phyloP scores from a whole-genome alignment of 2,797 vertebrate species.

The Sciurus vulgaris region DNA sequence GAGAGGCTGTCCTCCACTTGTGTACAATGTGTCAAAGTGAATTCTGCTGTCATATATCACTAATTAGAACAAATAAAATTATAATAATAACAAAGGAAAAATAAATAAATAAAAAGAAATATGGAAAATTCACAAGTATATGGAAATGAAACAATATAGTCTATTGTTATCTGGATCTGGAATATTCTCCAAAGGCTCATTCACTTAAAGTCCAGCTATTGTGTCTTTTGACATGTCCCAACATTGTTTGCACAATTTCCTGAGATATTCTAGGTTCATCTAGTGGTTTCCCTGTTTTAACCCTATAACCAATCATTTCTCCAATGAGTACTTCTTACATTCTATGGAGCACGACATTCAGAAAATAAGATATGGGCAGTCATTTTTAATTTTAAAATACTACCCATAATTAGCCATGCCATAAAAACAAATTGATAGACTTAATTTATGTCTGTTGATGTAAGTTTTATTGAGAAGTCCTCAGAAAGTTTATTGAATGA shows the following conservation, averaged over 20 bases:
- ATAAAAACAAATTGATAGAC: neutral
- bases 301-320: neutral
- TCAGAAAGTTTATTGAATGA: constrained; percentile 23
- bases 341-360: neutral
- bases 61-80: too few species aligned
- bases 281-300: neutral
- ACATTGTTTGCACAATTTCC: neutral
- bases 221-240: neutral
- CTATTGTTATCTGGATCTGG: neutral
- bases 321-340: neutral
- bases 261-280: neutral
- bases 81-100: too few species aligned
- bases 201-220: neutral
- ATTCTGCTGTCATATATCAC: too few species aligned
- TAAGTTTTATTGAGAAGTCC: neutral
- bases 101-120: neutral
- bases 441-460: neutral
- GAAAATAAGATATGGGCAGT: neutral
- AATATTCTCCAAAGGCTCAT: neutral
- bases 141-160: neutral
- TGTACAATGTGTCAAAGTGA: too few species aligned
- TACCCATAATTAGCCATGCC: neutral
- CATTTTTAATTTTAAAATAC: neutral
- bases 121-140: neutral
- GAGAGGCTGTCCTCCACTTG: too few species aligned